phyloP scores from a whole-genome alignment of 2,113 vertebrate species.

The Tretioscincus oriximinensis region DNA sequence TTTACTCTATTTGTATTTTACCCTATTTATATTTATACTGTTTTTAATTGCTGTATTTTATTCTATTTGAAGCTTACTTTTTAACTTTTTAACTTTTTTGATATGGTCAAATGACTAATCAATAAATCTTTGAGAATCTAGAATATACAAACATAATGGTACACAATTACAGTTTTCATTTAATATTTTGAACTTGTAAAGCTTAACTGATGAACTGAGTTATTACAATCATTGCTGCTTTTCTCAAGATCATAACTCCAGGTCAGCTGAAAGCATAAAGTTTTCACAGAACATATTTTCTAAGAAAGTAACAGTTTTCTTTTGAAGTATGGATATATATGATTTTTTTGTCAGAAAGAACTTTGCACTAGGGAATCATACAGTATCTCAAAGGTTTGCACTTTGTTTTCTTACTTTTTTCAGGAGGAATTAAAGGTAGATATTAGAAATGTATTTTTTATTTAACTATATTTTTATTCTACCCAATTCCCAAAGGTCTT shows the following conservation, averaged over 20 bases:
- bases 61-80: no score
- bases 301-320: neutral
- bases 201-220: neutral
- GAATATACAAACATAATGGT: no score
- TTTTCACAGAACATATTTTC: neutral
- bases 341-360: neutral
- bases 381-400: neutral
- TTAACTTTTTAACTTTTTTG: no score
- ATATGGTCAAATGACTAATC: no score
- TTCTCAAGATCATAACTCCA: neutral
- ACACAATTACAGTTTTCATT: neutral
- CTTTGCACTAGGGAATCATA: neutral
- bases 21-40: no score
- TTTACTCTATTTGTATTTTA: no score
- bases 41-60: no score
- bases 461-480: no score
- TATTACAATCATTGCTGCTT: neutral
- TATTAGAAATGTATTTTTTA: no score
- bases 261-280: neutral
- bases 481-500: no score
- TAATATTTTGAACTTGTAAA: neutral
- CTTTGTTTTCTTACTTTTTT: neutral
- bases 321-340: neutral
- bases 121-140: no score
- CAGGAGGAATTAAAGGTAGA: neutral